Conservation (phyloP, 2,113 vertebrate genomes). For the Oryzias curvinotus region DNA sequence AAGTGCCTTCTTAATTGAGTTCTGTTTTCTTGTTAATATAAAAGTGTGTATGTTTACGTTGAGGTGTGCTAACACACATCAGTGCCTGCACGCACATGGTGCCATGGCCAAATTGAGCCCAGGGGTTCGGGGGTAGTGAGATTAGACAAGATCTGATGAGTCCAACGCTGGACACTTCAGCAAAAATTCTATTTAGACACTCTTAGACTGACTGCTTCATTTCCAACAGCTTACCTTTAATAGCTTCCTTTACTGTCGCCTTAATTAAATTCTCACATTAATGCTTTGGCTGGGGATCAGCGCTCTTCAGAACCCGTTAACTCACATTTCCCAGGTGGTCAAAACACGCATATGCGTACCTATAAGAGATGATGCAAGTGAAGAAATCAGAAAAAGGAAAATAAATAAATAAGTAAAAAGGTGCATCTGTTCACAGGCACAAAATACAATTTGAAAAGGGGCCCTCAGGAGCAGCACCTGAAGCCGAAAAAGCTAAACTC, state of each 20-base stretch:
- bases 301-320: conserved; percentile 64
- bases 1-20: conserved; percentile 75
- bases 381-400: conserved; percentile 33
- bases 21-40: conserved; percentile 71
- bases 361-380: conserved; percentile 24
- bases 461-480: conserved; percentile 20
- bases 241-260: conserved; percentile 74
- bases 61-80: conserved; percentile 47
- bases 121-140: conserved; percentile 67
- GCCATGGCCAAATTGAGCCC: conserved; percentile 69
- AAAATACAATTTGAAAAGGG: conserved; percentile 10
- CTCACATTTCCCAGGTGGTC: conserved; percentile 65
- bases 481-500: conserved; percentile 13
- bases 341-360: conserved; percentile 17
- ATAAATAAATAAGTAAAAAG: neutral
- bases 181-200: conserved; percentile 74
- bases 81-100: conserved; percentile 4
- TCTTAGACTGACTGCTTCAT: conserved; percentile 74
- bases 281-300: conserved; percentile 60
- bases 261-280: conserved; percentile 77
- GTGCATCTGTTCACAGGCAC: conserved; percentile 13
- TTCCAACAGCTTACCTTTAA: conserved; percentile 73
- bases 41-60: conserved; percentile 67
- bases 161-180: conserved; percentile 66
- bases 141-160: conserved; percentile 69